Percentiles rank a stretch among this genome's conserved stretches.
phyloP scores from a whole-genome alignment of 2,797 vertebrate species.

The Trachops cirrhosus region DNA sequence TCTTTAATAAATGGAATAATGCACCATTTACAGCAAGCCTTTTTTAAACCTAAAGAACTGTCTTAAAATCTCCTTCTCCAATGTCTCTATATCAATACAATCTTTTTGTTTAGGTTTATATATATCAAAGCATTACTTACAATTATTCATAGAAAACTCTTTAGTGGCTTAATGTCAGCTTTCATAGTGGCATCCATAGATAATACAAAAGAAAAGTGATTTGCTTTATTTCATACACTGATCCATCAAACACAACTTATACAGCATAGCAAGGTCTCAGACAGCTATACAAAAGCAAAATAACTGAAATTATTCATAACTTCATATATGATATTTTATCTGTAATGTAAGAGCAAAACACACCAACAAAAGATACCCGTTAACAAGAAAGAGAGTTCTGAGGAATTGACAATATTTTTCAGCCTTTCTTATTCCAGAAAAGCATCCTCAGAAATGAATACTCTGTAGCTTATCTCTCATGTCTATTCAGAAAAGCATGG shows the following conservation, averaged over 20 bases:
- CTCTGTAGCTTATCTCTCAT: conserved; percentile 71
- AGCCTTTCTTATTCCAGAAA: conserved; percentile 76
- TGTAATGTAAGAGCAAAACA: conserved; percentile 80
- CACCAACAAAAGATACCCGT: conserved; percentile 83
- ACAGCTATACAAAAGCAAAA: conserved; percentile 84
- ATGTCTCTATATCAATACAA: conserved; percentile 86
- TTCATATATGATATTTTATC: conserved; percentile 83
- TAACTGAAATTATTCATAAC: conserved; percentile 86
- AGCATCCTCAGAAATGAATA: conserved; percentile 78
- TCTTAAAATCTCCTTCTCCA: conserved; percentile 85
- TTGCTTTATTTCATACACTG: conserved; percentile 84
- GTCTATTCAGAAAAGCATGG: conserved; percentile 73
- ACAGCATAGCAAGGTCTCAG: conserved; percentile 85
- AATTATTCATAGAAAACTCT: conserved; percentile 91
- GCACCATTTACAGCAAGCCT: conserved; percentile 92
- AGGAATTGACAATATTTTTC: conserved; percentile 76
- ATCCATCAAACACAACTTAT: conserved; percentile 85
- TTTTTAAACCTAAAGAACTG: conserved; percentile 85
- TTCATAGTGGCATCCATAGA: conserved; percentile 87
- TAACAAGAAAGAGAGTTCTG: conserved; percentile 83
- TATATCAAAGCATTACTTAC: conserved; percentile 90
- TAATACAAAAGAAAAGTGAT: conserved; percentile 82
- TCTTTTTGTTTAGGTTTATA: conserved; percentile 88
- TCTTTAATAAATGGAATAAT: conserved; percentile 92
- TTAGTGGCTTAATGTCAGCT: conserved; percentile 88